A percentile compares a stretch with the other conserved stretches of the same genome.
Conservation (phyloP, 2,113 vertebrate species). For the Coptodon bakossiorum region DNA sequence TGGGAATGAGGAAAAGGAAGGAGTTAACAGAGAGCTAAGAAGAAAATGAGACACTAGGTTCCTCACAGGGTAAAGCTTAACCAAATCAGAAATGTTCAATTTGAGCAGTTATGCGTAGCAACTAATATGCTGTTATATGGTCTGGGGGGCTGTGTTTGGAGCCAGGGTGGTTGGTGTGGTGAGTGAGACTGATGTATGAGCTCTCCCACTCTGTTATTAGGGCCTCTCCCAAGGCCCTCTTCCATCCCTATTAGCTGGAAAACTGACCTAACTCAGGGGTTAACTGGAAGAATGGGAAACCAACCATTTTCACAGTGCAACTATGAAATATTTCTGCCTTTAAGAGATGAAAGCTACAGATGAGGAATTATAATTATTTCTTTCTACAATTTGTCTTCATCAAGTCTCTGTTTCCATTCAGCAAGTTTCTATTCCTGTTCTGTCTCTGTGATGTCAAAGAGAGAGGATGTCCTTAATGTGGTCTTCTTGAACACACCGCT, state of each 20-base stretch:
- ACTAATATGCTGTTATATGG: constrained; percentile 55
- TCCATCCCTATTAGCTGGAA: constrained; percentile 46
- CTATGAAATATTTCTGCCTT: background rate
- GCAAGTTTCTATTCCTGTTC: background rate
- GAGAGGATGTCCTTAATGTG: background rate
- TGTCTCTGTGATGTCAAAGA: background rate
- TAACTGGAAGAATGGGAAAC: constrained; percentile 44
- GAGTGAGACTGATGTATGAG: constrained; percentile 59
- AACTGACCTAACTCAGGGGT: constrained; percentile 46
- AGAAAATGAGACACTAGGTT: background rate
- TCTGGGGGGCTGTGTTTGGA: constrained; percentile 52
- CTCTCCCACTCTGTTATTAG: constrained; percentile 59
- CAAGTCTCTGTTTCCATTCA: background rate
- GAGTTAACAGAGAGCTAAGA: background rate
- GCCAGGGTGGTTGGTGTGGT: constrained; percentile 61
- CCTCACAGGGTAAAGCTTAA: background rate
- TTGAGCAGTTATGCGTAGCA: constrained; percentile 27
- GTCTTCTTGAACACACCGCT: background rate
- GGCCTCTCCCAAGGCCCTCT: constrained; percentile 37
- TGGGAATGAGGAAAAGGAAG: constrained; percentile 6
- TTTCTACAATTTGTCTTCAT: background rate
- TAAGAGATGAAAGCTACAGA: constrained; percentile 1
- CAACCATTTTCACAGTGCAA: background rate
- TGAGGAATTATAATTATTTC: background rate
- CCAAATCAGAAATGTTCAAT: constrained; percentile 54